phyloP scores from a whole-genome alignment of 2,113 vertebrate species.

The Serilophus lunatus region DNA sequence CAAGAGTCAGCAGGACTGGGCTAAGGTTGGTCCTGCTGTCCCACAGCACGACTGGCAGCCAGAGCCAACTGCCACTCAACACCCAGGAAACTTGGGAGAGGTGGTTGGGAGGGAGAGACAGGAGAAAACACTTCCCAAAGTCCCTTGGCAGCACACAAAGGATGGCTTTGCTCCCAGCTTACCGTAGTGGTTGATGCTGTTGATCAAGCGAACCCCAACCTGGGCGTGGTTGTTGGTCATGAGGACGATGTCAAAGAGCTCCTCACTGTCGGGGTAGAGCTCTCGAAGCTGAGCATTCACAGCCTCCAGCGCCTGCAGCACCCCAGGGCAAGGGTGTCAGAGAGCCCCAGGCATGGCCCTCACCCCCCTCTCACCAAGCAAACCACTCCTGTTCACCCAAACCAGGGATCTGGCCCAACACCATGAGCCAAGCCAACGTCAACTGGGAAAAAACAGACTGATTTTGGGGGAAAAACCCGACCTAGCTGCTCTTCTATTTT shows the following conservation, averaged over 20 bases:
- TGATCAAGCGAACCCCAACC: conserved; percentile 91
- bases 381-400: not conserved
- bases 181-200: conserved; percentile 95
- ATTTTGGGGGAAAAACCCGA: accelerated
- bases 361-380: not conserved
- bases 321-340: not conserved
- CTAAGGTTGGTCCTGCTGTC: accelerated
- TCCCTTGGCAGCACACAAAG: accelerated
- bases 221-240: conserved; percentile 95
- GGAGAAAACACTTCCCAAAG: not conserved
- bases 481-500: not conserved
- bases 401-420: not conserved
- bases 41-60: not conserved
- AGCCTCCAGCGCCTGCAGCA: conserved; percentile 86
- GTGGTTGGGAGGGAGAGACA: not conserved
- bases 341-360: not conserved
- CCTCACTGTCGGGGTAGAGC: conserved; percentile 90
- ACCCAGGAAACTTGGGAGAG: not conserved
- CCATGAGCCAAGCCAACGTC: not conserved
- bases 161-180: conserved; percentile 2
- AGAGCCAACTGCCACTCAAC: not conserved
- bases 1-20: accelerated
- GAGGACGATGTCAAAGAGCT: conserved; percentile 94
- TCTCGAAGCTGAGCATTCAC: conserved; percentile 86
- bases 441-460: not conserved